Evolutionary conservation across 2,113 vertebrate species (phyloP), one percentile per base, ranked within the genome.

Genomic region (Bettongia penicillata): DNA sequence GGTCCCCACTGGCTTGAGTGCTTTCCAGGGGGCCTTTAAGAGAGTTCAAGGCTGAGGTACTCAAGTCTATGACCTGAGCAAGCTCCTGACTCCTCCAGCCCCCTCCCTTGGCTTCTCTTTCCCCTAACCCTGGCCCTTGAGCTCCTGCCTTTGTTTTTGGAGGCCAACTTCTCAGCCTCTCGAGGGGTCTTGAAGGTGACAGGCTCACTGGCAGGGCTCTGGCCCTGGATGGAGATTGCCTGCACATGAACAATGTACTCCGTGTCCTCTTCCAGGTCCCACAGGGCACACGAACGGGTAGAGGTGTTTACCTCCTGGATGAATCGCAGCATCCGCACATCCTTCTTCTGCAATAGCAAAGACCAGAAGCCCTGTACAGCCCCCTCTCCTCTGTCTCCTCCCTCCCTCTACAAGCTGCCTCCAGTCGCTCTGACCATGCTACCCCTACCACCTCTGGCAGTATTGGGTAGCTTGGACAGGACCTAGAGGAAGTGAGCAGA

Each of bases 251-350:
- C 99, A 0, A 99, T 99, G 98, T 99, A 99, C 97, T 99, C 99
- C 0, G 99, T 99, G 98, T 99, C 99, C 98, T 99, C 99, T 94
- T 99, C 99, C 98, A 99, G 98, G 97, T 99, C 99, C 99, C 99
- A 99, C 96, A 99, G 98, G 89, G 99, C 99, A 91, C 99, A 99
- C 5, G 99, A 99, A 97, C 99, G 99, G 4, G 99, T 99, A 98
- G 99, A 99, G 96, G 99, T 99, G 99, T 99, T 99, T 98, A 99
- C 99, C 95, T 99, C 99, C 99, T 99, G 99, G 98, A 99, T 99
- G 98, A 99, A 99, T 95, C 99, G 99, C 98, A 99, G 98, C 99
- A 99, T 99, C 95, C 99, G 99, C 89, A 99, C 99, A 6, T 99
- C 99, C 98, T 99, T 99, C 98, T 99, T 99, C 99, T 99, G 98